Base-by-base conservation (phyloP, 1,140 invertebrate species). In the Ylistrum balloti region DNA sequence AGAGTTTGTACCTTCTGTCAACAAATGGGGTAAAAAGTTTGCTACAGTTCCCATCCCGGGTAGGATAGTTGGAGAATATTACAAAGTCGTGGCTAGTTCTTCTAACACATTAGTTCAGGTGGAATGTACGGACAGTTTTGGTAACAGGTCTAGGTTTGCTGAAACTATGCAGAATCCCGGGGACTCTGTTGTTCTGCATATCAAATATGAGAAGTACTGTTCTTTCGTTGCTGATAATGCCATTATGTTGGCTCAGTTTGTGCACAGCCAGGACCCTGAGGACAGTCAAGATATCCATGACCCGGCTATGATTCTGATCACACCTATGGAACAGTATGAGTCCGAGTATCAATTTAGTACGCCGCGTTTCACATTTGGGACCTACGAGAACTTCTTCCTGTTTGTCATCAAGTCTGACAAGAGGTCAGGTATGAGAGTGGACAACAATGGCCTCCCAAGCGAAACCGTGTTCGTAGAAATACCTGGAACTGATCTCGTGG, bases 21-120 rank as follows among this genome's bases (percentile, higher is more conserved):
- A 92, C 32, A 93, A 92, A 0, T 95, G 95, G 95, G 95, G 95
- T n/a, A 93, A 90, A 22, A 88, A 90, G 33, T 95, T 94, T 86
- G 89, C 90, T n/a, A 91, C 91, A 10, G 91, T 93, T 17, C 93
- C 95, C 0, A 92, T 93, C 28, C 93, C 94, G 13, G 90, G 90
- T 38, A 87, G 93, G 41, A 91, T 85, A 5, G 91, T 89, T 10
- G 95, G 94, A 3, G 94, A 95, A 45, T 88, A 90, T 13, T 93
- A 91, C 17, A 91, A 93, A 85, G 87, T 95, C 22, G 86, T 95
- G 48, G 93, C 91, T 13, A 91, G 89, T 15, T 91, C 94, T 34
- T 90, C 91, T n/a, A 48, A 87, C 15, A 95, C 93, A 0, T 48
- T 34, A 28, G 89, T 94, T 2, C 91, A 15, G 0, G 85, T 94